Base-by-base conservation (phyloP, 2,888 invertebrate genomes). In the Tethea ocularis region DNA sequence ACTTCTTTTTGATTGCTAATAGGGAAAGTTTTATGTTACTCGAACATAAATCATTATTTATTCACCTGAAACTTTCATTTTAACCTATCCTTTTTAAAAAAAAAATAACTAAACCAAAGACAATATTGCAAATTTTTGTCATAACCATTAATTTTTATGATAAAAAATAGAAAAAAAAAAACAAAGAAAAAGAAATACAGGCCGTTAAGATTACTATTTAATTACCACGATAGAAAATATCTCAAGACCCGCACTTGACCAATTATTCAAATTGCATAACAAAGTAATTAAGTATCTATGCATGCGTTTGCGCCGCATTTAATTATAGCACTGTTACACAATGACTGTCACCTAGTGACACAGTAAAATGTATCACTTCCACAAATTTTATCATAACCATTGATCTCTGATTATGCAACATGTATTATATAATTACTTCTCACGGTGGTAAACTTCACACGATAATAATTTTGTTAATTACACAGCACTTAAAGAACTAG, bases 261-360 rank as follows among this genome's bases (percentile, higher is more conserved):
- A 57, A 57, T 57, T 51, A 52, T 57, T 38, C 52, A 52, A 57
- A 17, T 57, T 54, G 33, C 33, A 33, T 54, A 54, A 54, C 54
- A 20, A 33, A 52, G 17, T 54, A 54, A 33, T 54, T 33, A 22
- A 33, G 33, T 54, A 33, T 54, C 54, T 22, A 20, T 46, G 46
- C 46, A 46, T 46, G 46, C 46, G 41, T 10, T 20, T 46, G 46
- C 46, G 46, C 46, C 20, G 62, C 57, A 41, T 52, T 62, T 57
- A 63, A 69, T 54, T 38, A 57, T 36, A 58, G 46, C 17, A 46
- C 17, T 60, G 58, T 72, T 77, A 65, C 69, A 70, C 70, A 80
- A 73, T 65, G 58, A 57, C 71, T 74, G 63, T 78, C 80, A 80
- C 82, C 84, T 67, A 84, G 77, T 84, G 73, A 83, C 84, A 84